Evolutionary conservation across 2,888 invertebrate species (phyloP).

Genomic region (Diabrotica balteata): DNA sequence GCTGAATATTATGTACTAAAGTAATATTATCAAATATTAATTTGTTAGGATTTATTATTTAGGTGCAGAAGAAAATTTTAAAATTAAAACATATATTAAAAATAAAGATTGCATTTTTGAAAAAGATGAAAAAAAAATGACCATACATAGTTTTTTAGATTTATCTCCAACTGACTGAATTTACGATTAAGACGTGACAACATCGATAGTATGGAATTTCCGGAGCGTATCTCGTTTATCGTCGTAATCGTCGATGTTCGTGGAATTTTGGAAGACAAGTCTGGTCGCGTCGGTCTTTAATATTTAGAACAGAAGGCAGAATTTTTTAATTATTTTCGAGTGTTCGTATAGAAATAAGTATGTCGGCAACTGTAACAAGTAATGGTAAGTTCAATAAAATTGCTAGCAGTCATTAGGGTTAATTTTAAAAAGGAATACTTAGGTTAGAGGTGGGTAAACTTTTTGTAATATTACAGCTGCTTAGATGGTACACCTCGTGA

Average conservation of each 20-base stretch:
- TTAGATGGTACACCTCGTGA: background rate
- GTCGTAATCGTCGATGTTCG: conserved; percentile 27
- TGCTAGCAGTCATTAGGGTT: no score
- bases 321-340: conserved; percentile 1
- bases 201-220: conserved; percentile 33
- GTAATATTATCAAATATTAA: no score
- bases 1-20: no score
- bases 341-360: conserved; percentile 34
- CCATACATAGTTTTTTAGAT: no score
- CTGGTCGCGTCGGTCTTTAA: conserved; percentile 38
- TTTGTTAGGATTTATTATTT: no score
- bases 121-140: no score
- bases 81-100: no score
- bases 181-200: background rate
- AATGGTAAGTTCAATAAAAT: conserved; percentile 38
- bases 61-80: no score
- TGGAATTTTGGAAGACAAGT: conserved; percentile 44
- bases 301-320: background rate
- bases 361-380: conserved; percentile 41
- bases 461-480: background rate
- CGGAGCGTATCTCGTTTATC: conserved; percentile 36
- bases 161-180: background rate
- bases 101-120: no score
- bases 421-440: no score
- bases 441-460: no score